Evolutionary conservation across 1,140 invertebrate species (phyloP).

Genomic region (Monochamus saltuarius): DNA sequence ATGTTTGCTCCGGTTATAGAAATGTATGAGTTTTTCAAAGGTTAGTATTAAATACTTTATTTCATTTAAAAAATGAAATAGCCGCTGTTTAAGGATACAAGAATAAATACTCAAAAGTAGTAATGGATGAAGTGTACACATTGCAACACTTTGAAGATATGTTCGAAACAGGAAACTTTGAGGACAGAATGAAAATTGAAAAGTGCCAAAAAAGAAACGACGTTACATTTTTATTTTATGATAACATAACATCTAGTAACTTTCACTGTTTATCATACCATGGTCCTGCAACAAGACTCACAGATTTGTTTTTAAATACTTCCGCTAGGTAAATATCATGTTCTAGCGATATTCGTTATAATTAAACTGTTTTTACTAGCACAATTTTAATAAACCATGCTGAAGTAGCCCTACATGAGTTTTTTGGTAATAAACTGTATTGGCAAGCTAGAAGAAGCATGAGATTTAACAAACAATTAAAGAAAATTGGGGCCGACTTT

Average conservation of each 20-base stretch:
- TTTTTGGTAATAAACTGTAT: constrained; percentile 78
- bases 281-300: constrained; percentile 70
- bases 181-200: constrained; percentile 75
- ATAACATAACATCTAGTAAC: constrained; percentile 65
- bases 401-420: constrained; percentile 85
- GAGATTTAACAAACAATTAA: constrained; percentile 76
- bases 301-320: constrained; percentile 56
- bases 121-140: constrained; percentile 75
- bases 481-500: constrained; percentile 71
- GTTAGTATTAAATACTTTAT: constrained; percentile 46
- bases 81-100: constrained; percentile 26
- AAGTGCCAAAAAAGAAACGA: constrained; percentile 55
- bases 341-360: neutral
- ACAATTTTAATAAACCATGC: constrained; percentile 81
- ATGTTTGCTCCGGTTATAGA: constrained; percentile 86
- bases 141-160: constrained; percentile 86
- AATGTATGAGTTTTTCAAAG: constrained; percentile 76
- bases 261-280: constrained; percentile 82
- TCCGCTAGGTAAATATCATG: constrained; percentile 44
- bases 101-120: constrained; percentile 47
- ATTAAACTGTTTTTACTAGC: constrained; percentile 46
- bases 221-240: constrained; percentile 54
- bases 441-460: constrained; percentile 90
- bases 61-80: constrained; percentile 13
- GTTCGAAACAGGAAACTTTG: constrained; percentile 77